phyloP scores from a whole-genome alignment of 2,888 invertebrate genomes.

The Anorthoa munda region DNA sequence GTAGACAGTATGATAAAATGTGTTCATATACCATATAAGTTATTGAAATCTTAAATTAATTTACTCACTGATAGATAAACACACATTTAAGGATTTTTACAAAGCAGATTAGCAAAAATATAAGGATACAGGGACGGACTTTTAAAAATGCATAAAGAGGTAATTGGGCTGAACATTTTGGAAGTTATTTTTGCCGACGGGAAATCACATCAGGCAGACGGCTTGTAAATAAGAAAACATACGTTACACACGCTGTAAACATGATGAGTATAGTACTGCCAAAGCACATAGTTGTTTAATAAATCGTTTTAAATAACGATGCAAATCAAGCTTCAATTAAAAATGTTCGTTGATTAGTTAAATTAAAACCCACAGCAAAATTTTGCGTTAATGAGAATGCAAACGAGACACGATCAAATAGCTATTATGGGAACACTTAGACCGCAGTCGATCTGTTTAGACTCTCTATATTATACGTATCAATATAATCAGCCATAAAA shows the following conservation, averaged over 20 bases:
- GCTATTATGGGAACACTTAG: constrained; percentile 56
- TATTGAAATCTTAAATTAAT: too few relatives aligned
- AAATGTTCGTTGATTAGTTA: constrained; percentile 50
- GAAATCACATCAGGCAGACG: not conserved
- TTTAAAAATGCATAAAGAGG: too few relatives aligned
- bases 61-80: too few relatives aligned
- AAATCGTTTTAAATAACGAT: constrained; percentile 40
- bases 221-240: not conserved
- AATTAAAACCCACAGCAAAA: constrained; percentile 56
- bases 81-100: too few relatives aligned
- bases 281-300: not conserved
- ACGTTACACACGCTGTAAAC: not conserved
- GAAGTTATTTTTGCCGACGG: not conserved
- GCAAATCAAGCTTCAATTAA: constrained; percentile 52
- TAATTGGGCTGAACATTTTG: not conserved
- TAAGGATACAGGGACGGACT: too few relatives aligned
- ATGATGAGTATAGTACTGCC: not conserved
- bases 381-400: constrained; percentile 54
- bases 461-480: constrained; percentile 20
- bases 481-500: constrained; percentile 20
- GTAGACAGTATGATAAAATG: too few relatives aligned
- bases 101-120: too few relatives aligned
- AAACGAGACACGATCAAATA: constrained; percentile 56
- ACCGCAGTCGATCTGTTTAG: constrained; percentile 26
- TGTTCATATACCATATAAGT: too few relatives aligned